A percentile compares a stretch with the other conserved stretches of the same genome.
Conservation (phyloP, 2,797 vertebrate genomes). For the Parauchenoglanis ngamensis region DNA sequence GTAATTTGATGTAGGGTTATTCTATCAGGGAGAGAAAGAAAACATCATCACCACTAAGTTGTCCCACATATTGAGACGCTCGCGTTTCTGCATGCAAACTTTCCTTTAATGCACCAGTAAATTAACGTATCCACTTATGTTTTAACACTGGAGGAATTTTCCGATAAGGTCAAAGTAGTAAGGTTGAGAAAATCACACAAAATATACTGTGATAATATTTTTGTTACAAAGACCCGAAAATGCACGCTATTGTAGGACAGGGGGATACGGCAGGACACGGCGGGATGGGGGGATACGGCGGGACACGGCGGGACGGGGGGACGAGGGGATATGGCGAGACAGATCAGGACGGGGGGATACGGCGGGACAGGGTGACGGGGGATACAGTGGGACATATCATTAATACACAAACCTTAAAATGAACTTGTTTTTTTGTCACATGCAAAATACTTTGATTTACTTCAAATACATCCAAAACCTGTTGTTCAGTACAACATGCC, state of each 20-base stretch:
- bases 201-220: neutral
- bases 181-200: neutral
- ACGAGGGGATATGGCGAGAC: no score
- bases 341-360: no score
- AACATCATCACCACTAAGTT: neutral
- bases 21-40: neutral
- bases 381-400: neutral
- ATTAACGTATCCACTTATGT: neutral
- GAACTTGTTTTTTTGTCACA: neutral
- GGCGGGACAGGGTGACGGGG: neutral
- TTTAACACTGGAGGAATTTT: neutral
- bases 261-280: neutral
- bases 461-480: neutral
- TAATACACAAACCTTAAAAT: neutral
- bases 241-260: neutral
- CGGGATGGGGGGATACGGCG: no score
- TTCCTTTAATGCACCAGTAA: neutral
- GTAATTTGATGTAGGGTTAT: neutral
- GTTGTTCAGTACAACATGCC: neutral
- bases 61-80: neutral
- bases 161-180: neutral
- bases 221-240: neutral
- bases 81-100: neutral
- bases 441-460: neutral
- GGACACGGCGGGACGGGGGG: no score